A percentile compares a stretch with the other conserved stretches of the same genome.
These are phyloP conservation scores for Poeciliopsis turneri DNA, from an alignment of 2,797 vertebrate genomes.

Conservation along the genomic window DNA sequence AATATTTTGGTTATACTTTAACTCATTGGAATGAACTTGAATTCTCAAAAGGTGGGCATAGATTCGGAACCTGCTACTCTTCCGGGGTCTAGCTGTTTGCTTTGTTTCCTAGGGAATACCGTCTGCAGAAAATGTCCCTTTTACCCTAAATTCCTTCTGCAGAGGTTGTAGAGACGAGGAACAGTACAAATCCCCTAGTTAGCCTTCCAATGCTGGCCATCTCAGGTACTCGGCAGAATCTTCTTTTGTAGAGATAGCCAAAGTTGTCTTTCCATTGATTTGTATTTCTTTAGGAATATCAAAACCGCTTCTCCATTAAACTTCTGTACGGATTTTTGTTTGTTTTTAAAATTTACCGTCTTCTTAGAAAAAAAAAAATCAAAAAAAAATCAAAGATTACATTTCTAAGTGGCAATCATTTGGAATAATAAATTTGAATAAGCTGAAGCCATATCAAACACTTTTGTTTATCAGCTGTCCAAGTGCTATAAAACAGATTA, in stretches of 20 bases:
- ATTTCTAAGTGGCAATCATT: neutral
- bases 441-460: slow-evolving; percentile 25
- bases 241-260: slow-evolving; percentile 55
- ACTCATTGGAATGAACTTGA: neutral
- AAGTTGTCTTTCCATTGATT: slow-evolving; percentile 60
- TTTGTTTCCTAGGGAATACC: slow-evolving; percentile 24
- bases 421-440: slow-evolving; percentile 2
- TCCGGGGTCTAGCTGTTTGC: slow-evolving; percentile 34
- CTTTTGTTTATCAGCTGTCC: slow-evolving; percentile 56
- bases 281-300: slow-evolving; percentile 30
- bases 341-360: neutral
- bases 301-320: neutral
- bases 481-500: slow-evolving; percentile 68
- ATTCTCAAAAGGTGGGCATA: neutral
- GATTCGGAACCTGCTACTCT: slow-evolving; percentile 43
- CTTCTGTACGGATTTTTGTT: neutral
- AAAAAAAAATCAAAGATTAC: neutral
- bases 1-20: neutral
- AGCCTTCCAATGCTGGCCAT: slow-evolving; percentile 47
- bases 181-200: slow-evolving; percentile 52
- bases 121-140: slow-evolving; percentile 14
- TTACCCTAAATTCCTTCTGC: slow-evolving; percentile 48
- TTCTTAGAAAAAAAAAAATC: neutral
- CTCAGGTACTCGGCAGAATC: slow-evolving; percentile 69
- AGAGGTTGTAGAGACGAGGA: slow-evolving; percentile 38